phyloP scores from a whole-genome alignment of 2,888 invertebrate species.

The Neoascia interrupta region DNA sequence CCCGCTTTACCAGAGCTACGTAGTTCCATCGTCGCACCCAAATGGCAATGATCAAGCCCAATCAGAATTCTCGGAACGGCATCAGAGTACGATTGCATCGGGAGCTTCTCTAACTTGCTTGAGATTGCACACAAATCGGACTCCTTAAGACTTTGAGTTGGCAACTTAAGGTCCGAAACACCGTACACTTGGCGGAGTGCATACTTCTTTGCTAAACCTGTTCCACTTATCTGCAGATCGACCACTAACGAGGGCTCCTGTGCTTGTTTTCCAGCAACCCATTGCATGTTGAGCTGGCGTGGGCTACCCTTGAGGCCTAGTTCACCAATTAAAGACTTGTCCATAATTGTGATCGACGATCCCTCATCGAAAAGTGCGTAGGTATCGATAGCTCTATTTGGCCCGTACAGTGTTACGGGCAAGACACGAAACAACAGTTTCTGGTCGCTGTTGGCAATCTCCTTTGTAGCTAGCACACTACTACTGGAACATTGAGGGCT shows the following conservation, averaged over 20 bases:
- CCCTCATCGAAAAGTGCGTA: slow-evolving; percentile 56
- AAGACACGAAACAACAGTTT: slow-evolving; percentile 46
- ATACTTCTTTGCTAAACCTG: slow-evolving; percentile 9
- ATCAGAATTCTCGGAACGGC: slow-evolving; percentile 39
- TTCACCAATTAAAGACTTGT: slow-evolving; percentile 18
- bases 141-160: slow-evolving; percentile 4
- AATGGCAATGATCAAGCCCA: slow-evolving; percentile 51
- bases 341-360: slow-evolving; percentile 51
- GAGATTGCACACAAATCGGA: too few species aligned
- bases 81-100: slow-evolving; percentile 15
- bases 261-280: slow-evolving; percentile 31
- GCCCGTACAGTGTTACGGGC: slow-evolving; percentile 47
- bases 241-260: slow-evolving; percentile 28
- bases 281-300: slow-evolving; percentile 44
- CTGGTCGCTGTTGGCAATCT: not conserved
- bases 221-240: slow-evolving; percentile 1
- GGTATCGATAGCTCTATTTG: slow-evolving; percentile 12
- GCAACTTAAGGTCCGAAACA: slow-evolving; percentile 9
- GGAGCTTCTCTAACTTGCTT: too few species aligned
- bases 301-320: slow-evolving; percentile 39
- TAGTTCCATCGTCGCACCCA: slow-evolving; percentile 33
- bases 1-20: slow-evolving; percentile 7
- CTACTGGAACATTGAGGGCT: not conserved
- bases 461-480: slow-evolving; percentile 1
- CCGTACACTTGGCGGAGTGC: slow-evolving; percentile 3